Conservation (phyloP, 2,888 invertebrate genomes). For the Trileptium ribeirensis region DNA sequence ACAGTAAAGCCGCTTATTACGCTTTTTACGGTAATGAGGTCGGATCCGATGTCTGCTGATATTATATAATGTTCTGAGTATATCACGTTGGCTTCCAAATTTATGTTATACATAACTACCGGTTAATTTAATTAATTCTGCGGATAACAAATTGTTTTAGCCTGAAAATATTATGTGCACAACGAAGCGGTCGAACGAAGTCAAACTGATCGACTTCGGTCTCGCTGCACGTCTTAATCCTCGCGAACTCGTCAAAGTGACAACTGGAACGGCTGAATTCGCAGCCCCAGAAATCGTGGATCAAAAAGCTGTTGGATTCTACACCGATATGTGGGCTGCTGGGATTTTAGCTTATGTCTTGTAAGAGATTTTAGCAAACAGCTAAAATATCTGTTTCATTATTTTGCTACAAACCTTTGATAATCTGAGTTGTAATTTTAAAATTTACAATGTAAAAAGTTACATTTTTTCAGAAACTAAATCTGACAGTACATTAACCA, state of each 20-base stretch:
- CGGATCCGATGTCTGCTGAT: too few species aligned
- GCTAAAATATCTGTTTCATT: too few species aligned
- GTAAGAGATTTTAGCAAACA: too few species aligned
- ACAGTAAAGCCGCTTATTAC: neutral
- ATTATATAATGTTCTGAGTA: too few species aligned
- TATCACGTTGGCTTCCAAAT: too few species aligned
- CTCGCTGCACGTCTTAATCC: conserved; percentile 94
- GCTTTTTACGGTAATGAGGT: too few species aligned
- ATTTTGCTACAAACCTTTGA: too few species aligned
- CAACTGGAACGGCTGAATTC: conserved; percentile 91
- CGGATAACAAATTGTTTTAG: conserved; percentile 56
- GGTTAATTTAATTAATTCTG: neutral
- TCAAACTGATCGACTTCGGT: conserved; percentile 99
- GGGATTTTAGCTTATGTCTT: conserved; percentile 96
- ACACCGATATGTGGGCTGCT: conserved; percentile 99
- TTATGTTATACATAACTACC: neutral
- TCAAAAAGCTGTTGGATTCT: conserved; percentile 96
- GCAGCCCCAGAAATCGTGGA: conserved; percentile 99
- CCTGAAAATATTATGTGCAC: conserved; percentile 99
- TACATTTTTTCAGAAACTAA: too few species aligned
- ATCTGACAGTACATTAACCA: too few species aligned
- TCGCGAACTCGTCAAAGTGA: conserved; percentile 92
- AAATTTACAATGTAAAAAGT: too few species aligned
- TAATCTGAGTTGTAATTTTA: too few species aligned
- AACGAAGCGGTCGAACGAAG: conserved; percentile 83